Conservation (phyloP, 2,113 vertebrate species). For the Hystrix cristata region DNA sequence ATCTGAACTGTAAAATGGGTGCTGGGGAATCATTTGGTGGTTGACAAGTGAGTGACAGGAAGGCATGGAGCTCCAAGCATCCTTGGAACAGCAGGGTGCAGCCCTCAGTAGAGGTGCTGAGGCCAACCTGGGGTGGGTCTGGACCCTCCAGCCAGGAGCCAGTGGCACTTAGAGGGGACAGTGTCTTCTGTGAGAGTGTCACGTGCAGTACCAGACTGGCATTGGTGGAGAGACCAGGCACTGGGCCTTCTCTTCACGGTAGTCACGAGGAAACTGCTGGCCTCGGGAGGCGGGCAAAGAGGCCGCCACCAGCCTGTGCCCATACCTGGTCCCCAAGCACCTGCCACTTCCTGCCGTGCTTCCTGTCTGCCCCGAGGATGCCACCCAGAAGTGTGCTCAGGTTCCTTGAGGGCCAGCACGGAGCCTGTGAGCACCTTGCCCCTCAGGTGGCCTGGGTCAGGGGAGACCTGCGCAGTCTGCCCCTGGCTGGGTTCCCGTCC, state of each 20-base stretch:
- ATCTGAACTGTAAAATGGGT: neutral
- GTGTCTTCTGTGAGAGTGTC: neutral
- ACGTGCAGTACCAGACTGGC: neutral
- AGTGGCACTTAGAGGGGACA: too few relatives aligned
- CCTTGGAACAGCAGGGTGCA: neutral
- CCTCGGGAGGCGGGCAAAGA: neutral
- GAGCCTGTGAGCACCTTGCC: neutral
- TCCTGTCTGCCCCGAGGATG: rapidly evolving
- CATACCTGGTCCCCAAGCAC: neutral
- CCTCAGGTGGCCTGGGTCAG: neutral
- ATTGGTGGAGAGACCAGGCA: neutral
- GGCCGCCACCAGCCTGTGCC: neutral
- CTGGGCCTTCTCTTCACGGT: neutral
- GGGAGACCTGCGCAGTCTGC: too few relatives aligned
- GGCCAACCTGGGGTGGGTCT: neutral
- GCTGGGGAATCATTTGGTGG: neutral
- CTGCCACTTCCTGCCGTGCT: neutral
- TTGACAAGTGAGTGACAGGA: neutral
- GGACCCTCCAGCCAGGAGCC: neutral
- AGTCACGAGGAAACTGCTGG: neutral
- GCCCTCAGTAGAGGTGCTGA: neutral
- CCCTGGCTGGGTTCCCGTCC: too few relatives aligned
- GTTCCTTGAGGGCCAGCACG: neutral
- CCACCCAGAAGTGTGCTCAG: neutral
- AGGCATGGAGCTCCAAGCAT: too few relatives aligned